Base-by-base conservation (phyloP, 2,113 vertebrate genomes). In the Sinocyclocheilus grahami region DNA sequence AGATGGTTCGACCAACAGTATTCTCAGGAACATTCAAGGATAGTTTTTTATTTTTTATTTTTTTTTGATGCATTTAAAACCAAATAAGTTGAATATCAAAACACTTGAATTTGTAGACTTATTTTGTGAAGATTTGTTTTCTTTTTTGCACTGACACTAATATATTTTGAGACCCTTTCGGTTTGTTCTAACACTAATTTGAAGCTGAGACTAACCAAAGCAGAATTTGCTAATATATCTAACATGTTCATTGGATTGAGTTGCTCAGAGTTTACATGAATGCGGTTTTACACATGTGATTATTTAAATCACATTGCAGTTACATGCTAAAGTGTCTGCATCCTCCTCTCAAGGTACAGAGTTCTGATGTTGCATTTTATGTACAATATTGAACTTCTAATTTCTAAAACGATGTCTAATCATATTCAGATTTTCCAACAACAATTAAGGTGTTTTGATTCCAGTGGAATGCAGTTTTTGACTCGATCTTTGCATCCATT, bases 11-110 rank as follows among this genome's bases (percentile, higher is more conserved):
- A 16, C 13, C 69, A 81, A 60, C 5, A 1, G 11, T 53, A 77
- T 82, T 77, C 71, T 88, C 83, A 82, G 78, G 84, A 81, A 81
- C 37, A 65, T 65, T 3, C 42, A 46, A 10, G n/a, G 13, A 22
- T 46, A 30, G 46, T 55, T 72, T 33, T 46, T 69, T 87, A 27
- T 71, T 87, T 33, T 13, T 76, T 60, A 60, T 48, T 33, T 65
- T 20, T 18, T 76, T 76, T 82, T 67, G 5, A 81, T 63, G 33
- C 30, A 69, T 42, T 74, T 76, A 18, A 58, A 24, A 9, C 33
- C 33, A 37, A 37, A 42, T 42, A 58, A 55, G 48, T 51, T 14
- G 3, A 51, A 51, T 51, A 48, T 72, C 18, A 13, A 67, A 18
- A 67, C 78, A 71, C 78, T 85, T 82, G 7, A 82, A 60, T 58